A percentile compares a stretch with the other conserved stretches of the same genome.
Conservation (phyloP, 2,888 invertebrate species). For the Erannis defoliaria region DNA sequence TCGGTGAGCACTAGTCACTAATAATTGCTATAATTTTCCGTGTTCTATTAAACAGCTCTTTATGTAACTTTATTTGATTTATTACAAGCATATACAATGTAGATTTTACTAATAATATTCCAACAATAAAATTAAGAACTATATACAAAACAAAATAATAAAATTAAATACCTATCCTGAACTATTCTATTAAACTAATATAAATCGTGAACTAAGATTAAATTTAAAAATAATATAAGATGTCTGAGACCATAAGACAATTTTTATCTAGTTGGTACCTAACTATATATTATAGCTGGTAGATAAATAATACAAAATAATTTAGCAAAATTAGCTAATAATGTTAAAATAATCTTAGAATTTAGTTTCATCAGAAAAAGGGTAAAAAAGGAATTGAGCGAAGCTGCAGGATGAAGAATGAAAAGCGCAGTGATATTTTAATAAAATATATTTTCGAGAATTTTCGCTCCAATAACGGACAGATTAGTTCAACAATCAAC, state of each 20-base stretch:
- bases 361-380: constrained; percentile 40
- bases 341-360: constrained; percentile 7
- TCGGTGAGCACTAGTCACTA: background rate
- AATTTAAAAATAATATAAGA: background rate
- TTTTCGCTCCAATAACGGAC: constrained; percentile 80
- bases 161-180: too few relatives aligned
- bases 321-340: background rate
- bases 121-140: too few relatives aligned
- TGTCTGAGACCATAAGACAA: too few relatives aligned
- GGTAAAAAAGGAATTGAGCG: constrained; percentile 57
- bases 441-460: constrained; percentile 82
- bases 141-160: too few relatives aligned
- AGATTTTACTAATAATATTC: too few relatives aligned
- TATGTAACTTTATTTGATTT: too few relatives aligned
- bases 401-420: constrained; percentile 77
- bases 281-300: background rate
- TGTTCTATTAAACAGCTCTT: too few relatives aligned
- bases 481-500: constrained; percentile 72
- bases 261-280: too few relatives aligned
- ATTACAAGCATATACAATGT: too few relatives aligned
- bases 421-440: constrained; percentile 81
- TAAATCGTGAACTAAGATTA: too few relatives aligned
- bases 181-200: too few relatives aligned
- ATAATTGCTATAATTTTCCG: constrained; percentile 2
- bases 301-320: constrained; percentile 1